These are phyloP conservation scores for Chaetorhynchus papuensis DNA, from an alignment of 2,113 vertebrate genomes.

Conservation along the genomic window DNA sequence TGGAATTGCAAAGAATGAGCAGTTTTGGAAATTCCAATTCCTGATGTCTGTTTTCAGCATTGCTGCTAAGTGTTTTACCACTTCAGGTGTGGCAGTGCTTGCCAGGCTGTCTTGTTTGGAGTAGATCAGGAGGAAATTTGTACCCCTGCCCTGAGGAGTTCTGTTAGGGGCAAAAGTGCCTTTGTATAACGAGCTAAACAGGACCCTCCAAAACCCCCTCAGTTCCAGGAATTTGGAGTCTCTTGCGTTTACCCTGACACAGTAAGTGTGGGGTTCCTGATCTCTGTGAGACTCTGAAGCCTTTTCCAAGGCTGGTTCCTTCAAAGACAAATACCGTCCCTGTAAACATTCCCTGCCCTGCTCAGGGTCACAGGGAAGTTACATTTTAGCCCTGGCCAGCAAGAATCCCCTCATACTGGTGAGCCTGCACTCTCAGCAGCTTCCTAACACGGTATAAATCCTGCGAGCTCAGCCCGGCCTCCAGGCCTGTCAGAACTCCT, in stretches of 20 bases:
- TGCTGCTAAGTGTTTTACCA: background rate
- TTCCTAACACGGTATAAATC: accelerated
- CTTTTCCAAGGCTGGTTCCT: background rate
- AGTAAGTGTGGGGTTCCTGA: background rate
- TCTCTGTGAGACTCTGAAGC: background rate
- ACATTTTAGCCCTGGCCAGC: background rate
- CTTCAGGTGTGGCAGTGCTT: background rate
- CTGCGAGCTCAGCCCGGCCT: background rate
- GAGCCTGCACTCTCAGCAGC: background rate
- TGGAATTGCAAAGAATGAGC: background rate
- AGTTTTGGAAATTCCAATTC: background rate
- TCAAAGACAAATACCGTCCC: background rate
- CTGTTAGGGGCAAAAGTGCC: background rate
- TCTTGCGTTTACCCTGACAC: background rate
- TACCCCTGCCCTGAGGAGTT: background rate
- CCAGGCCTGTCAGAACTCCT: background rate
- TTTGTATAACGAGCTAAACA: background rate
- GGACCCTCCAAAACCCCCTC: background rate
- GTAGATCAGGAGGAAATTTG: background rate
- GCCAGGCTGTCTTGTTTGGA: background rate
- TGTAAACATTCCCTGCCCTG: background rate
- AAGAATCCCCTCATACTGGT: background rate
- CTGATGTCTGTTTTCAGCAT: background rate
- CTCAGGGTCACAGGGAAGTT: background rate
- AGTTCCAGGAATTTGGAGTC: background rate